Percentiles rank a stretch among this genome's conserved stretches.
These are phyloP conservation scores for Sebastes goodei DNA, from an alignment of 2,797 vertebrate species.

Conservation along the genomic window DNA sequence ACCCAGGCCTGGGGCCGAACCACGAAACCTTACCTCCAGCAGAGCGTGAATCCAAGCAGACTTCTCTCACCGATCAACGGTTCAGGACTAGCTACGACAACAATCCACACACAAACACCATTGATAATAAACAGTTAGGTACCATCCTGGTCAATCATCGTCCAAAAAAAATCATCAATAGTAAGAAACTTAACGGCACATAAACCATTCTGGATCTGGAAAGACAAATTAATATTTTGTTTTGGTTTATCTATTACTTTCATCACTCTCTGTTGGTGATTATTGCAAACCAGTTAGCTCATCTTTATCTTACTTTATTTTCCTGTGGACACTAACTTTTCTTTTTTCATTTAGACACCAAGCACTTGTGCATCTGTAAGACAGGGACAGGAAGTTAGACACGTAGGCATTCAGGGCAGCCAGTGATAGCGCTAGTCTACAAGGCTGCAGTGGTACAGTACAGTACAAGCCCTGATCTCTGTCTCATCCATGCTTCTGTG, in stretches of 20 bases:
- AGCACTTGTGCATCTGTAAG: conserved; percentile 79
- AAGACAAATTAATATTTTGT: conserved; percentile 17
- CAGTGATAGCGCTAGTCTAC: conserved; percentile 76
- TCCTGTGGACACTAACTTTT: conserved; percentile 65
- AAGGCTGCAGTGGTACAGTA: conserved; percentile 70
- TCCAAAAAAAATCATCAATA: conserved; percentile 42
- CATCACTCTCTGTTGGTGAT: conserved; percentile 70
- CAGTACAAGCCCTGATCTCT: conserved; percentile 82
- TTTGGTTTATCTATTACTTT: conserved; percentile 65
- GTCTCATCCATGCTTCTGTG: conserved; percentile 86
- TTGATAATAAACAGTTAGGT: conserved; percentile 42
- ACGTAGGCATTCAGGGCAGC: conserved; percentile 79
- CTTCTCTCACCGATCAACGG: conserved; percentile 85
- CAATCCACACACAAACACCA: conserved; percentile 61
- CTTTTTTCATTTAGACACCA: conserved; percentile 77
- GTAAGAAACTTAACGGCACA: conserved; percentile 43
- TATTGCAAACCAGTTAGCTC: conserved; percentile 78
- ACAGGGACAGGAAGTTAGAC: conserved; percentile 63
- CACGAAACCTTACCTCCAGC: conserved; percentile 90
- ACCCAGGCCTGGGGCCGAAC: conserved; percentile 81
- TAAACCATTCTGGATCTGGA: conserved; percentile 51
- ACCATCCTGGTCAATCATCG: conserved; percentile 46
- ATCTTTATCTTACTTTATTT: conserved; percentile 76
- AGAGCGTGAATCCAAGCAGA: conserved; percentile 93
- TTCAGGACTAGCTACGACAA: conserved; percentile 82